Conservation (phyloP, 2,797 vertebrate genomes). For the Parotocinclus haroldoi region DNA sequence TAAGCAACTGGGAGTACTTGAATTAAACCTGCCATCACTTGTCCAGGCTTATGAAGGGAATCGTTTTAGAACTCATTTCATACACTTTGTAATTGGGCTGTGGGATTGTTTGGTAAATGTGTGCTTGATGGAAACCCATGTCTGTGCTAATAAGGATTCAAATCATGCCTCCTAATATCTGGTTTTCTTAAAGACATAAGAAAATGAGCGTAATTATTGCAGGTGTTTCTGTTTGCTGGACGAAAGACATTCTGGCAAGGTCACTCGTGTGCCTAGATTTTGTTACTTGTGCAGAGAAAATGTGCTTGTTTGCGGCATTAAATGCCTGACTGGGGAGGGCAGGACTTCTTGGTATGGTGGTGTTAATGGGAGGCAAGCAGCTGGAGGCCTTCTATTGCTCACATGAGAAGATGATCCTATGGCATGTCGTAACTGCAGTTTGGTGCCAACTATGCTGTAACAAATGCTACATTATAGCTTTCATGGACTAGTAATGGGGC, state of each 20-base stretch:
- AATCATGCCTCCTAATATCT: conserved; percentile 25
- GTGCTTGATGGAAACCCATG: conserved; percentile 20
- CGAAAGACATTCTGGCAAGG: too few relatives aligned
- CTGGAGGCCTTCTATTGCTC: conserved; percentile 32
- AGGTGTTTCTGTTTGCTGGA: conserved; percentile 1
- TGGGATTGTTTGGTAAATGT: conserved; percentile 13
- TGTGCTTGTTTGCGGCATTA: conserved; percentile 73
- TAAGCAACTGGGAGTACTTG: conserved; percentile 27
- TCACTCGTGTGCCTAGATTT: neutral
- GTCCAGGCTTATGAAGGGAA: conserved; percentile 1
- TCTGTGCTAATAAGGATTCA: conserved; percentile 22
- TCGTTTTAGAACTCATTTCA: neutral
- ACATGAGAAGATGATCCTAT: conserved; percentile 40
- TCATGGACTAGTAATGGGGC: neutral
- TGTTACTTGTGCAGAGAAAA: conserved; percentile 58
- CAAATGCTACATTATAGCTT: neutral
- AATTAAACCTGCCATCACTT: conserved; percentile 35
- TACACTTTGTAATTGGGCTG: conserved; percentile 14
- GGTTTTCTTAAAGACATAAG: conserved; percentile 30
- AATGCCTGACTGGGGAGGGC: conserved; percentile 57
- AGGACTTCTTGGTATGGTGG: conserved; percentile 61
- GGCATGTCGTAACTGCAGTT: conserved; percentile 12
- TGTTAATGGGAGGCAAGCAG: conserved; percentile 60
- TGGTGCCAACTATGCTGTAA: conserved; percentile 6
- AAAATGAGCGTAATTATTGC: conserved; percentile 26